Base-by-base conservation (phyloP, 2,113 vertebrate genomes). In the Eulemur macaco region DNA sequence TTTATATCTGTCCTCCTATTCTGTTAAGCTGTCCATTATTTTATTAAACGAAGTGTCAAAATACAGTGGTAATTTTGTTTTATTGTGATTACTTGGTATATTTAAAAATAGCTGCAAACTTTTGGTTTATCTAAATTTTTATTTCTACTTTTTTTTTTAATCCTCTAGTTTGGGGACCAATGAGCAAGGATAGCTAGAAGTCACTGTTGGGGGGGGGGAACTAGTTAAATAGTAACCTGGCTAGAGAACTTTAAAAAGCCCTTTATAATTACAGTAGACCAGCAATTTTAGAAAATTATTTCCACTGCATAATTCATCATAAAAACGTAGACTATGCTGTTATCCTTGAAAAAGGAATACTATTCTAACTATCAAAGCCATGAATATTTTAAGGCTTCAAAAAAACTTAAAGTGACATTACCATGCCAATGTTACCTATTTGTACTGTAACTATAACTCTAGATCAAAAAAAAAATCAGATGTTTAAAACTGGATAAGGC, bases 401-500 rank as follows among this genome's bases (percentile, higher is more conserved):
- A 85, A 78, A 84, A 80, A 89, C 27, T 34, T 29, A 50, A 47
- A 68, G 71, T 56, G 54, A 47, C 21, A 64, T 15, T 66, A 54
- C 90, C 76, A 80, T 60, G 91, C 92, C 91, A 88, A 76, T 27
- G 76, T 93, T 92, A 95, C 85, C 84, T 82, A 47, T 52, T 82
- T 92, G 52, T 63, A 74, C 89, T 68, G 68, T 74, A 95, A 97
- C 23, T 74, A 90, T 74, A 96, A 97, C 60, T 91, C 85, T 88
- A 96, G 93, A 96, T 77, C 21, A 27, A 63, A 60, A 25, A 60
- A 95, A 95, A 96, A 90, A n/a, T 42, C 71, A 96, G 89, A 95
- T 74, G 27, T 86, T 94, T 96, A 88, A 89, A 91, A 96, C 50
- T 95, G 73, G 68, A 83, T 92, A 89, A 76, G 78, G 34, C 60